Conservation (phyloP, 2,797 vertebrate species). For the Euthynnus affinis region DNA sequence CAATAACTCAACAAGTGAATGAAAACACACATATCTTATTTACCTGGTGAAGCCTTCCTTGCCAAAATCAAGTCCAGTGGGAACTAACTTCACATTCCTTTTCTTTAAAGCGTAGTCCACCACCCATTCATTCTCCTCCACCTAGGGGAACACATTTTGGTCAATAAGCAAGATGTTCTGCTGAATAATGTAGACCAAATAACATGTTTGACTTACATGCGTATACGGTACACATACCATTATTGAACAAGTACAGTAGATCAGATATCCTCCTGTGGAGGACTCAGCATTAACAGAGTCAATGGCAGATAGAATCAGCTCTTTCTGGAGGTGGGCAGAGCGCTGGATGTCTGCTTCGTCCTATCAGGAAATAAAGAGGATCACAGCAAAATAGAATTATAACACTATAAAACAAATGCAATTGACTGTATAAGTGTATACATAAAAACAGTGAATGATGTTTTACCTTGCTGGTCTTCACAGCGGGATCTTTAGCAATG, state of each 20-base stretch:
- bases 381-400: conserved; percentile 6
- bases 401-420: not conserved
- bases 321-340: conserved; percentile 96
- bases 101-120: conserved; percentile 98
- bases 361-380: conserved; percentile 73
- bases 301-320: conserved; percentile 94
- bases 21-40: conserved; percentile 12
- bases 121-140: conserved; percentile 99
- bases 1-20: not conserved
- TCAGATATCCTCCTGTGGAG: conserved; percentile 91
- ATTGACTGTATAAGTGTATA: not conserved
- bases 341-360: conserved; percentile 92
- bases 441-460: not conserved
- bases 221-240: conserved; percentile 81
- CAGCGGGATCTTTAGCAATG: conserved; percentile 96
- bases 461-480: conserved; percentile 95
- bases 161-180: conserved; percentile 15
- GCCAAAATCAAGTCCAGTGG: conserved; percentile 96
- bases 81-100: conserved; percentile 95
- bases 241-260: conserved; percentile 98
- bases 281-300: conserved; percentile 95
- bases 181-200: not conserved
- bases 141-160: conserved; percentile 77
- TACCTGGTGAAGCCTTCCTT: conserved; percentile 97
- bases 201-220: not conserved